phyloP scores from a whole-genome alignment of 2,113 vertebrate genomes.

The Dasyornis broadbenti region DNA sequence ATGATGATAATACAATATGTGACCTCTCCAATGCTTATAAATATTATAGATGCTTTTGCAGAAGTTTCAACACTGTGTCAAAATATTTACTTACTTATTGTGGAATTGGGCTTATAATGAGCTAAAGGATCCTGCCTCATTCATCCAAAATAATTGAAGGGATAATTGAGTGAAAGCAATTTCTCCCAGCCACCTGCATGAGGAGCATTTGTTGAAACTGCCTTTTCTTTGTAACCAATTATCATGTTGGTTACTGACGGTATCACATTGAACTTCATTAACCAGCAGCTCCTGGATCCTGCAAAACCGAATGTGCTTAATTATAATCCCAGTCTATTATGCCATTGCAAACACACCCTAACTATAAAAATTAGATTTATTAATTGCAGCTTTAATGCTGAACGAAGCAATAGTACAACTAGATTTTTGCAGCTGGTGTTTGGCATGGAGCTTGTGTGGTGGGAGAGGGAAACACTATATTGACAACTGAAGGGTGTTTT shows the following conservation, averaged over 20 bases:
- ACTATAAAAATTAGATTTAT: not conserved
- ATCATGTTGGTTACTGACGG: not conserved
- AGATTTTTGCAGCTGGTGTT: not conserved
- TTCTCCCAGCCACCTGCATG: conserved; percentile 26
- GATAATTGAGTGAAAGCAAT: conserved; percentile 25
- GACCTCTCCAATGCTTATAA: conserved; percentile 25
- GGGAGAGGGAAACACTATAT: not conserved
- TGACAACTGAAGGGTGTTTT: not conserved
- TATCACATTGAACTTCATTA: not conserved
- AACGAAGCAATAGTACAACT: not conserved
- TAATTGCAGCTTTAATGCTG: not conserved
- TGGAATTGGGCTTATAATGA: conserved; percentile 15
- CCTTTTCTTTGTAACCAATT: conserved; percentile 19
- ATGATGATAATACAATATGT: not conserved
- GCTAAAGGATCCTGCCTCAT: not conserved
- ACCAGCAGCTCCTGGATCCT: not conserved
- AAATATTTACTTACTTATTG: conserved; percentile 55
- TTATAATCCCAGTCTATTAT: not conserved
- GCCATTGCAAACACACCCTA: not conserved
- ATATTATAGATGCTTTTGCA: conserved; percentile 30
- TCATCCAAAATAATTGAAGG: conserved; percentile 21
- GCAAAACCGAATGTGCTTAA: not conserved
- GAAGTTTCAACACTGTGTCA: conserved; percentile 31
- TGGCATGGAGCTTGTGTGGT: not conserved
- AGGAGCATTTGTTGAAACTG: conserved; percentile 34